Base-by-base conservation (phyloP, 2,113 vertebrate species). In the Gnathonemus longibarbis region DNA sequence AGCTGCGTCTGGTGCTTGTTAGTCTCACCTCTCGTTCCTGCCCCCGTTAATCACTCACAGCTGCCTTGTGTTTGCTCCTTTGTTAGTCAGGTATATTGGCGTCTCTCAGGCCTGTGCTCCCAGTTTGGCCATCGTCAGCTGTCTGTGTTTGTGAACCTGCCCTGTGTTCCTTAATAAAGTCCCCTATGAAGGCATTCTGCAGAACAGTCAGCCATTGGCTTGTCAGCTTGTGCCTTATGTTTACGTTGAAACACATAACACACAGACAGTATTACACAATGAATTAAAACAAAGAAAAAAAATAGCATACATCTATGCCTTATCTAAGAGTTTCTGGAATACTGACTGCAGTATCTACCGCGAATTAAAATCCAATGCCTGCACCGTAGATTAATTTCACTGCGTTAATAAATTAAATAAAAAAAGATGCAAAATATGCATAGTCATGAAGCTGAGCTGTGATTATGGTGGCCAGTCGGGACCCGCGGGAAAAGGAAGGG, bases 361-460 rank as follows among this genome's bases (percentile, higher is more conserved):
- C 93, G 95, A 96, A 96, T 95, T 93, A 95, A 93, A 95, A 96
- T 96, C 95, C 95, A 93, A 93, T 92, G 96, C 94, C 90, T 92
- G 93, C 94, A 92, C 88, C 88, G 94, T 94, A 96, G 94, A 97
- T 97, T 97, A 97, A 96, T 97, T 96, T 95, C 93, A 93, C 94
- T 97, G 97, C 97, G 95, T 96, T 70, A 96, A 96, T 97, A 95
- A 93, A 95, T 94, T 95, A 96, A 97, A 96, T 95, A 42, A 95
- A 95, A 48, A 66, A 95, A 97, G 95, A 94, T 93, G 94, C 94
- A 96, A 52, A 97, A 97, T 97, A 96, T 97, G 96, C 95, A 92
- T 93, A 94, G 95, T 97, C 96, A 97, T 97, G 97, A 96, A 96
- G 96, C 97, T 95, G 97, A 97, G 97, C 96, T 96, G 95, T 96